A percentile compares a stretch with the other conserved stretches of the same genome.
Conservation (phyloP, 2,797 vertebrate genomes). For the Notamacropus eugenii region DNA sequence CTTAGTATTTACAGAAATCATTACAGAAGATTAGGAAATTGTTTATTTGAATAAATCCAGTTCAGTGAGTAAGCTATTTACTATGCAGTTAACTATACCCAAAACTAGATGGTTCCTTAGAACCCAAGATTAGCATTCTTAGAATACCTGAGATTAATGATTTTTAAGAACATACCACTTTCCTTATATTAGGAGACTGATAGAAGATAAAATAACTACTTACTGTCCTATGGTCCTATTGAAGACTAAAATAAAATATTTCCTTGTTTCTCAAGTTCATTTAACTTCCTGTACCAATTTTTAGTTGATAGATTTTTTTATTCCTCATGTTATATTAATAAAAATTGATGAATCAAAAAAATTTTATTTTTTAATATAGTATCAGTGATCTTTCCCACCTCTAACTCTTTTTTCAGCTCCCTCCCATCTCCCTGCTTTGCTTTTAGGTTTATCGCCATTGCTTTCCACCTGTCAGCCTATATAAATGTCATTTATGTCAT, state of each 20-base stretch:
- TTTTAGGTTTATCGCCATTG: not conserved
- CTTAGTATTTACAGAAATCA: not conserved
- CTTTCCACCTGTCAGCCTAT: constrained; percentile 7
- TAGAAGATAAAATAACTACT: constrained; percentile 19
- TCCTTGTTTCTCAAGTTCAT: constrained; percentile 42
- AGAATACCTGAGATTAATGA: constrained; percentile 24
- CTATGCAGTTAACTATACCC: constrained; percentile 31
- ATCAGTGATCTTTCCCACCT: constrained; percentile 2
- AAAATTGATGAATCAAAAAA: not conserved
- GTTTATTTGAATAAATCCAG: constrained; percentile 17
- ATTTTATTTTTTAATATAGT: constrained; percentile 52
- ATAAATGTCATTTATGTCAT: constrained; percentile 1
- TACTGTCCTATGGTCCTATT: constrained; percentile 15
- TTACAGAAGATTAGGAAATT: not conserved
- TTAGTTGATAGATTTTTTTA: constrained; percentile 37
- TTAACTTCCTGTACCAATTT: constrained; percentile 12
- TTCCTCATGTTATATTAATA: constrained; percentile 9
- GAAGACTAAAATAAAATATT: constrained; percentile 36
- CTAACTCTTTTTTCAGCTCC: constrained; percentile 3
- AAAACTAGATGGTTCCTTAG: not conserved
- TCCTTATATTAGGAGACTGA: not conserved
- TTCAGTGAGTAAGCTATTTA: constrained; percentile 25
- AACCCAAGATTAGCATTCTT: constrained; percentile 36
- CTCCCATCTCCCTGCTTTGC: not conserved
- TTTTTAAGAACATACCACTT: not conserved